Percentiles rank a stretch among this genome's conserved stretches.
Evolutionary conservation across 2,888 invertebrate species (phyloP).

Genomic region (Allygus modestus): DNA sequence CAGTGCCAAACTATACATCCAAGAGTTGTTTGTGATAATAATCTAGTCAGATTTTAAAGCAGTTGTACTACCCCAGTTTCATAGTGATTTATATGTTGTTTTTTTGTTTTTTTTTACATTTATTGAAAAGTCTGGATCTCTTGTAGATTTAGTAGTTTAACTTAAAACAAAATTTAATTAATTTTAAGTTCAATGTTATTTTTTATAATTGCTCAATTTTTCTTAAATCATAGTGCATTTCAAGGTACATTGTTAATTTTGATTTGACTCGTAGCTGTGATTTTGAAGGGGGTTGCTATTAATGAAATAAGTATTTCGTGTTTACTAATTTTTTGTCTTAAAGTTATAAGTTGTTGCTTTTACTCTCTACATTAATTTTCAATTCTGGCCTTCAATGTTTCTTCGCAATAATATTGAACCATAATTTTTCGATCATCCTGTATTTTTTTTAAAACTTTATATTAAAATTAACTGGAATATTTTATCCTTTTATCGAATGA

Average conservation of each 20-base stretch:
- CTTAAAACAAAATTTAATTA: not conserved
- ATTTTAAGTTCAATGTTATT: not conserved
- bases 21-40: not conserved
- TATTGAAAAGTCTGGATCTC: not conserved
- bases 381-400: too few species aligned
- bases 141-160: not conserved
- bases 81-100: not conserved
- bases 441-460: too few species aligned
- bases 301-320: too few species aligned
- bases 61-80: not conserved
- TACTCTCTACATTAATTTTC: too few species aligned
- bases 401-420: too few species aligned
- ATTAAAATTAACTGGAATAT: too few species aligned
- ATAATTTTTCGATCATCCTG: too few species aligned
- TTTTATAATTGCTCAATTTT: slow-evolving; percentile 2
- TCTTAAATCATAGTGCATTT: not conserved
- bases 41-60: slow-evolving; percentile 29
- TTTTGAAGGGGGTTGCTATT: not conserved
- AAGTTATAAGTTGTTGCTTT: too few species aligned
- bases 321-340: too few species aligned
- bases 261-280: not conserved
- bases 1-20: not conserved
- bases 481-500: too few species aligned
- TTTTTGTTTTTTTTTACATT: not conserved
- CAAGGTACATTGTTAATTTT: not conserved